Evolutionary conservation across 1,140 invertebrate genomes (phyloP).

Genomic region (Contarinia nasturtii): DNA sequence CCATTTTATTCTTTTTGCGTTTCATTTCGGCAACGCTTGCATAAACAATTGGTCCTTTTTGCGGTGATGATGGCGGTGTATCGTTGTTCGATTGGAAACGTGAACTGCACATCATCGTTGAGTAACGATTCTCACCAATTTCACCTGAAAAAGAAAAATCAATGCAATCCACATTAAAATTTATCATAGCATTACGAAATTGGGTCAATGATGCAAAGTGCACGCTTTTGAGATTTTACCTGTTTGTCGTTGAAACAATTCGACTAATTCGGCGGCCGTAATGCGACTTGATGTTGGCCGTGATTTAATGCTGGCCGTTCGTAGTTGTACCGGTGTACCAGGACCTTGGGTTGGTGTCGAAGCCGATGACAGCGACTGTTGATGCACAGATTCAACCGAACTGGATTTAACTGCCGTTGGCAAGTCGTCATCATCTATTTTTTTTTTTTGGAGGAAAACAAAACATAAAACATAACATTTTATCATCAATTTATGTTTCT

Average conservation of each 20-base stretch:
- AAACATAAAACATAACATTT: not conserved
- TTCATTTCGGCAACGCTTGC: conserved; percentile 93
- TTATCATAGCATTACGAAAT: no score
- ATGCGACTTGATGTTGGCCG: conserved; percentile 70
- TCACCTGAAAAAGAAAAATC: conserved; percentile 7
- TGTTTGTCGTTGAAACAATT: conserved; percentile 69
- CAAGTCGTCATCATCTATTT: conserved; percentile 47
- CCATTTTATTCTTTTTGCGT: conserved; percentile 26
- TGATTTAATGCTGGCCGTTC: conserved; percentile 73
- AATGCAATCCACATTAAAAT: conserved; percentile 1
- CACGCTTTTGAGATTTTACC: no score
- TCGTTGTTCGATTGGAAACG: conserved; percentile 44
- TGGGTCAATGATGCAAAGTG: no score
- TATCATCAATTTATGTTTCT: conserved; percentile 10
- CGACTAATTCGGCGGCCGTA: conserved; percentile 73
- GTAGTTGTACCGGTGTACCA: conserved; percentile 40
- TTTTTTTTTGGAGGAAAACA: no score
- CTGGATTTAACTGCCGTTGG: conserved; percentile 46
- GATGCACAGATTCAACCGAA: conserved; percentile 58
- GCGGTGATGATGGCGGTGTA: conserved; percentile 43
- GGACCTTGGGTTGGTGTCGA: conserved; percentile 24
- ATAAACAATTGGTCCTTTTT: conserved; percentile 52
- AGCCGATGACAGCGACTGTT: conserved; percentile 24
- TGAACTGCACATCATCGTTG: conserved; percentile 49
- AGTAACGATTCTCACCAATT: conserved; percentile 19